Base-by-base conservation (phyloP, 2,888 invertebrate genomes). In the Acleris sparsana region DNA sequence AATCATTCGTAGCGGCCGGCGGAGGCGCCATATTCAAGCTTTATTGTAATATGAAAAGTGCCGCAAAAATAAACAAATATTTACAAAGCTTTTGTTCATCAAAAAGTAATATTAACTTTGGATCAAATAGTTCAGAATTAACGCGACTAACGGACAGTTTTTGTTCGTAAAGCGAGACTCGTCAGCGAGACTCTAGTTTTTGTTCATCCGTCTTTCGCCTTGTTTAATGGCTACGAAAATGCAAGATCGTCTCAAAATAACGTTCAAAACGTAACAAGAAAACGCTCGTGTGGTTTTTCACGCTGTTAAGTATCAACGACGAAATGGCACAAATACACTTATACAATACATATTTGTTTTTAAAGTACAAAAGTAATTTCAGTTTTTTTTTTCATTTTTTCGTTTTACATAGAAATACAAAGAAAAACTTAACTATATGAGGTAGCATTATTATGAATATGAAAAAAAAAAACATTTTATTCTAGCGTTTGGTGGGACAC, bases 401-500 rank as follows among this genome's bases (percentile, higher is more conserved):
- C 51, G 18, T 59, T 64, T 63, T 62, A 63, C 73, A 71, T 72
- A 74, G 69, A 76, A 63, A 67, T 71, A 72, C 70, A 70, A 69
- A 73, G 71, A 76, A 76, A 69, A 72, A 73, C 83, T 84, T 83
- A 73, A 69, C 70, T 87, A 89, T 83, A 86, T 92, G 92, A 92
- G 92, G 92, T 92, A 92, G 91, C 82, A 84, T 84, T 80, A 86
- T 85, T 85, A 89, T 88, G 87, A 85, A 88, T 87, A 87, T 84
- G 82, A 84, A 84, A 87, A 78, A 87, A 78, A 87, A 79, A 79
- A 76, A 80, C 72, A 77, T 84, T 85, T 77, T 79, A 74, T 82
- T 79, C 84, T 89, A 88, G 87, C 79, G 88, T 88, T 90, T 90
- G 92, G 92, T 92, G 92, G 92, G 92, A 90, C 89, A 84, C 83